phyloP scores from a whole-genome alignment of 2,888 invertebrate genomes.

The Spodoptera exigua region DNA sequence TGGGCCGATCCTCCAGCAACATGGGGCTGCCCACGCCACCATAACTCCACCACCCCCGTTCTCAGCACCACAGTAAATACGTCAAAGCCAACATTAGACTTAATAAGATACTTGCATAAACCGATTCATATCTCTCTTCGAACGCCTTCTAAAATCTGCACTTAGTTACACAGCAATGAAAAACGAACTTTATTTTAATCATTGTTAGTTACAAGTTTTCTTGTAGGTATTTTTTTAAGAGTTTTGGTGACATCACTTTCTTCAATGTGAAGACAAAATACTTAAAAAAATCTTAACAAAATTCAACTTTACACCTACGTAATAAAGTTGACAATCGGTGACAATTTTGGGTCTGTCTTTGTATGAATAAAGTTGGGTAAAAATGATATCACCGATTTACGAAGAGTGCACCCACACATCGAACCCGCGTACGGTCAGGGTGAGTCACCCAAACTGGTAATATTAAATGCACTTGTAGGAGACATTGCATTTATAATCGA shows the following conservation, averaged over 20 bases:
- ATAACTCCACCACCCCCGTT: constrained; percentile 61
- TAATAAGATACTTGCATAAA: constrained; percentile 61
- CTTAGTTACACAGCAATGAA: constrained; percentile 15
- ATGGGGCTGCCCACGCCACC: constrained; percentile 54
- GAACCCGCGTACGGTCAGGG: constrained; percentile 55
- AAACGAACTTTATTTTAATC: constrained; percentile 21
- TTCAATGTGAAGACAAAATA: constrained; percentile 29
- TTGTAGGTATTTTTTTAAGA: constrained; percentile 7
- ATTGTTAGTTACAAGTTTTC: constrained; percentile 16
- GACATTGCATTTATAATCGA: constrained; percentile 58
- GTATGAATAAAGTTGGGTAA: constrained; percentile 60
- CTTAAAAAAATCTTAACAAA: too few relatives aligned
- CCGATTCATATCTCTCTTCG: constrained; percentile 45
- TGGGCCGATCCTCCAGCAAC: constrained; percentile 50
- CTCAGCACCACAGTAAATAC: constrained; percentile 55
- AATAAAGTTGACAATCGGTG: too few relatives aligned
- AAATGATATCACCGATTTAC: constrained; percentile 70
- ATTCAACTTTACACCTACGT: too few relatives aligned
- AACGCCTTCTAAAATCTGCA: constrained; percentile 23
- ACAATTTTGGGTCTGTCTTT: constrained; percentile 8
- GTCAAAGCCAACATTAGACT: constrained; percentile 59
- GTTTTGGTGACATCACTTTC: constrained; percentile 67
- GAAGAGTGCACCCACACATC: constrained; percentile 63
- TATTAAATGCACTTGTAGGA: constrained; percentile 74
- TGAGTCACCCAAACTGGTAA: constrained; percentile 70